Evolutionary conservation across 64 coral and sea anemone species (phyloP), one percentile per base, ranked within the genome.

Genomic region (Porites lutea): DNA sequence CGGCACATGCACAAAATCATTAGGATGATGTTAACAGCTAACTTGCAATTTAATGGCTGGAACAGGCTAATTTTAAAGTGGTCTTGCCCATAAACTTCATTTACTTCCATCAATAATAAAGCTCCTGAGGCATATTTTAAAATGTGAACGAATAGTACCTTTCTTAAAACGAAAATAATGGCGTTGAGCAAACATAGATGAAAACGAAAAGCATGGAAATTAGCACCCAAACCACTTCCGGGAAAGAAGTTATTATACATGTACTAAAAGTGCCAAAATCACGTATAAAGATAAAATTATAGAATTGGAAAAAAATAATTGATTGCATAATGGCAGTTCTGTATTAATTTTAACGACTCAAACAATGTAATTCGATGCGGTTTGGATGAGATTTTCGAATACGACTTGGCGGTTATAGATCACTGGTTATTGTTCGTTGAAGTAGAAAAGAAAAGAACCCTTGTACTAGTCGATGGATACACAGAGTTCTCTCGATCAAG

Each of bases 381-480:
- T 48, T 82, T 82, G 44, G 11, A 44, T 43, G 59, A 13, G 4
- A 45, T 10, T 58, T 65, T 82, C 79, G 5, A 65, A 66, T 52
- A 65, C 50, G 51, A 84, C 8, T 22, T 52, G 61, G 46, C 10
- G 45, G 59, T 84, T 52, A 45, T 9, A 46, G 49, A 47, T 37
- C 27, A 37, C 1, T 13, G 45, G 81, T 65, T 52, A 55, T 78
- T 78, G 75, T 78, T 78, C 75, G 75, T 22, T 78, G 18, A 22
- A 51, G 75, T 22, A 55, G 18, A 22, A 51, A 2, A 18, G n/a
- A 55, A 55, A 78, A 15, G 22, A n/a, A 19, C 18, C 49, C 8
- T 16, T 22, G 67, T 84, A 4, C 46, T 65, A 5, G 2, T 57
- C 16, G 61, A 13, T 68, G 61, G 69, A 84, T 48, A 84, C 81